Evolutionary conservation across 2,888 invertebrate genomes (phyloP).

Genomic region (Sympetrum striolatum): DNA sequence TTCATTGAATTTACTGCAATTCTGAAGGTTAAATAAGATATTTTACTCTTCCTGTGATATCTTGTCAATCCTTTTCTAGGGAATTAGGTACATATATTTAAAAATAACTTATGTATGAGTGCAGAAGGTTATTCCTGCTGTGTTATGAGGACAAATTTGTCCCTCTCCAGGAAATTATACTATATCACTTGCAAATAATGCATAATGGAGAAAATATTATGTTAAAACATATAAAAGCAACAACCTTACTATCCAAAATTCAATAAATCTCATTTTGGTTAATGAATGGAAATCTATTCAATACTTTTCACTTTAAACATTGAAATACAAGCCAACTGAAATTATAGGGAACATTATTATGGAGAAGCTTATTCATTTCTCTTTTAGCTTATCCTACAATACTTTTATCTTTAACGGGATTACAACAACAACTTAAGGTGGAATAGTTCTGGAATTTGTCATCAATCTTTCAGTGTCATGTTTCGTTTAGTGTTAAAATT

Average conservation of each 20-base stretch:
- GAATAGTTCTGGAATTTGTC: background rate
- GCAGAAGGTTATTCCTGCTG: background rate
- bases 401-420: background rate
- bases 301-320: background rate
- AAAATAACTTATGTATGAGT: background rate
- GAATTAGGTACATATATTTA: background rate
- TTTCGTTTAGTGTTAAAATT: background rate
- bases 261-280: too few species aligned
- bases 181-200: too few species aligned
- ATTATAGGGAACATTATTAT: background rate
- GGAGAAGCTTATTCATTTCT: background rate
- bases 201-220: too few species aligned
- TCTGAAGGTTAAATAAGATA: background rate
- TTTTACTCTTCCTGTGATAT: background rate
- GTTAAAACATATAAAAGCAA: too few species aligned
- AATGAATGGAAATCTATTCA: background rate
- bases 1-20: background rate
- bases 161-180: too few species aligned
- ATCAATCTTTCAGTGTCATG: background rate
- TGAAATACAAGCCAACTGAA: background rate
- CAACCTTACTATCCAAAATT: too few species aligned
- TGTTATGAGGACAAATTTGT: too few species aligned
- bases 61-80: background rate
- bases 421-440: background rate
- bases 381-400: background rate